Evolutionary conservation across 2,888 invertebrate genomes (phyloP), one percentile per base, ranked within the genome.

Genomic region (Epinotia bilunana): DNA sequence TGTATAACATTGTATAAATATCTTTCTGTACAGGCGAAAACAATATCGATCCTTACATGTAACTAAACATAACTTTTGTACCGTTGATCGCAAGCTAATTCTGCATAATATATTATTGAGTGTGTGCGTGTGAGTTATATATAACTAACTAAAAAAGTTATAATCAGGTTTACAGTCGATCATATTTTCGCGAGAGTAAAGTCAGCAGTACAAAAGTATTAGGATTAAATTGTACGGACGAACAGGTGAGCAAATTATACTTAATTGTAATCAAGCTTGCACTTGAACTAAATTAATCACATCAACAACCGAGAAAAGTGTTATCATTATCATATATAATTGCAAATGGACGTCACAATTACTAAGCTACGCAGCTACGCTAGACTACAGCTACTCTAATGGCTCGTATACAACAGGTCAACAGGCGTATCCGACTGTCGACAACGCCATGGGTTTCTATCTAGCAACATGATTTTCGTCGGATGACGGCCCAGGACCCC

Each of bases 1-100:
- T 80, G 77, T 80, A 82, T 85, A 85, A 82, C 79, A 79, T 78
- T 81, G 79, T 70, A 82, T 84, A 86, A 86, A 86, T 83, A 87
- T 86, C 79, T 83, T 78, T 83, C 83, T 85, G 80, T 86, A 76
- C 73, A 76, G 74, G 55, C 62, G 62, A 68, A 57, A 74, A 74
- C 70, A 74, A 74, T 68, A 73, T 63, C 63, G 53, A 55, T 43
- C 23, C 73, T 74, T 74, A 74, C 46, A 16, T 57, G 72, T 46
- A 70, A 74, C 64, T 64, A 70, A 74, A 71, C 65, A 53, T 53
- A 70, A 75, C 74, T 55, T 75, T 75, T 75, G 74, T 75, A 75
- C 74, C 71, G 65, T 55, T 71, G 65, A 65, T 49, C 43, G 46
- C 64, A 55, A 71, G 49, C 13, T 58, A 64, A 69, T 57, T 49